These are phyloP conservation scores for Incurvaria masculella DNA, from an alignment of 2,888 invertebrate genomes.

Conservation along the genomic window DNA sequence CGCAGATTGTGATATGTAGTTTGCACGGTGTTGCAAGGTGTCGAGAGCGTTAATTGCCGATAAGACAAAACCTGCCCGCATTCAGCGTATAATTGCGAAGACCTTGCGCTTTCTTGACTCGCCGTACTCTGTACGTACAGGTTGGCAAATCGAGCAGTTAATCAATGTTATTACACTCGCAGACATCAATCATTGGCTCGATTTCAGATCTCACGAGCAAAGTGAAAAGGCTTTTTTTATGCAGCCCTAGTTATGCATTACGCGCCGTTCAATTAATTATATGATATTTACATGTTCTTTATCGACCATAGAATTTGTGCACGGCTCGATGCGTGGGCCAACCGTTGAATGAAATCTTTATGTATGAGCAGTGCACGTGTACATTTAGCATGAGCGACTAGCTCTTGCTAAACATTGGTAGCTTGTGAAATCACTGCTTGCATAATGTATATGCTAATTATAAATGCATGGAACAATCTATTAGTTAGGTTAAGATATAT, in stretches of 20 bases:
- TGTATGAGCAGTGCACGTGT: neutral
- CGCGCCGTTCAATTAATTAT: neutral
- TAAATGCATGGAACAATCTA: too few relatives aligned
- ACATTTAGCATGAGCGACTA: neutral
- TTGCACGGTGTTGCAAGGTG: neutral
- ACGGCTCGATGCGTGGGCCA: too few relatives aligned
- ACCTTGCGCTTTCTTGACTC: neutral
- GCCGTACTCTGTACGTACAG: neutral
- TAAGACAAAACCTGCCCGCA: neutral
- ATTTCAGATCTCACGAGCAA: neutral
- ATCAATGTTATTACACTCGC: neutral
- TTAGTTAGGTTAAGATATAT: too few relatives aligned
- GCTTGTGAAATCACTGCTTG: neutral
- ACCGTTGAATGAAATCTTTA: neutral
- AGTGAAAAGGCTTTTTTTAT: neutral
- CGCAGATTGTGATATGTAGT: neutral
- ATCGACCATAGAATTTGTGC: neutral
- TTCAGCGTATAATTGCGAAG: neutral
- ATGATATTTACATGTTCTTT: neutral
- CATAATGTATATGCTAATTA: too few relatives aligned
- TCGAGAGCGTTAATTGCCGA: neutral
- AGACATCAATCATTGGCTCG: neutral
- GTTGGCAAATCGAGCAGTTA: neutral
- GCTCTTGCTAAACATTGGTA: too few relatives aligned
- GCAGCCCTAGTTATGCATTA: neutral